These are phyloP conservation scores for Vespertilio murinus DNA, from an alignment of 2,797 vertebrate genomes.

Conservation along the genomic window DNA sequence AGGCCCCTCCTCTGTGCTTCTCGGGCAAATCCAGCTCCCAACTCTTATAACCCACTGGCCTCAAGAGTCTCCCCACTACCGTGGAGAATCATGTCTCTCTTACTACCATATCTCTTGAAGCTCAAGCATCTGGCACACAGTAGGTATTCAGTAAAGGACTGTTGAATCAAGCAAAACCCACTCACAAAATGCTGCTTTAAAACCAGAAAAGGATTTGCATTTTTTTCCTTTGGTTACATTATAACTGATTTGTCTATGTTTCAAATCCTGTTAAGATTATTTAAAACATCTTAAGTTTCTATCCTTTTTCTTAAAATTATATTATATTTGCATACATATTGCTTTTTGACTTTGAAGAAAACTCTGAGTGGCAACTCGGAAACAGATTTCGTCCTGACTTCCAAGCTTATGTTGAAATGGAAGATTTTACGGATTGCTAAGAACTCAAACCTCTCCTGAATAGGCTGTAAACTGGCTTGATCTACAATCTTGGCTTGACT, in stretches of 20 bases:
- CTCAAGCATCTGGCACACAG: background rate
- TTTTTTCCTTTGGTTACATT: background rate
- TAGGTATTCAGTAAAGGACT: background rate
- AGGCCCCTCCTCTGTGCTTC: background rate
- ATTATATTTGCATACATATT: slow-evolving; percentile 3
- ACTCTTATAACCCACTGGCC: background rate
- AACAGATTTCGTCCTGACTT: background rate
- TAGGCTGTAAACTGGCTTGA: background rate
- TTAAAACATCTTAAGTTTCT: background rate
- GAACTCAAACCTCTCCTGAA: background rate
- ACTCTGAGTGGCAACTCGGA: background rate
- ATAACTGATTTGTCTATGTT: background rate
- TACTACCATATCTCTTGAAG: background rate
- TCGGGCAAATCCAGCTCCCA: background rate
- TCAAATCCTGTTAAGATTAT: background rate
- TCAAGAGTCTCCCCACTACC: background rate
- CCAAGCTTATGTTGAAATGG: background rate
- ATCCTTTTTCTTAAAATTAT: background rate
- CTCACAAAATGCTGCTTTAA: background rate
- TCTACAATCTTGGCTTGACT: background rate
- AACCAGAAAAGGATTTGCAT: background rate
- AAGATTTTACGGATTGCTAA: background rate
- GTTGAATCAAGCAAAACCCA: background rate
- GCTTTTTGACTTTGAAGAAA: background rate
- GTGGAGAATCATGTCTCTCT: background rate